Evolutionary conservation across 1,140 invertebrate genomes (phyloP), one percentile per base, ranked within the genome.

Genomic region (Diachasmimorpha longicaudata): DNA sequence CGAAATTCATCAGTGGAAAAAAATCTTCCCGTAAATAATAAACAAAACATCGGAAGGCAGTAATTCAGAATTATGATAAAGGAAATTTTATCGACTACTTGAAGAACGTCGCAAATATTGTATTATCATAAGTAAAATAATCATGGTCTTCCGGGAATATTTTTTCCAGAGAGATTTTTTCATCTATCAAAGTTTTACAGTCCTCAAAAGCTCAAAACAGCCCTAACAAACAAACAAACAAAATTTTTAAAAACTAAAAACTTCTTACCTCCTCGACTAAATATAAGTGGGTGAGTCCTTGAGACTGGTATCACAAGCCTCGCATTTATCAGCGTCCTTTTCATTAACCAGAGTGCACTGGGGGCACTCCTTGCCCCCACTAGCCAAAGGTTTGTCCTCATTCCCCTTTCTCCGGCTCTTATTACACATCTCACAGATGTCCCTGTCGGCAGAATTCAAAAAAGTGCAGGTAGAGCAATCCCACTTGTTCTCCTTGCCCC

Each of bases 341-440:
- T 92, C 91, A 85, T 96, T 96, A n/a, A 95, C 93, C 13, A 95
- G 86, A n/a, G 94, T 96, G 85, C 95, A 96, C 37, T 92, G 88
- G 0, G 92, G 92, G 82, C 95, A 96, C 82, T 95, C 92, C 39
- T 93, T 90, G 0, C 94, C 94, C 0, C 94, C 94, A 37, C 94
- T 93, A 4, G 92, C 92, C 25, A 95, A 88, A 1, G 93, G 93
- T 75, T 91, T 89, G 14, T 90, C 90, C 80, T 93, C 92, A 5
- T 92, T 90, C 0, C 92, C 92, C 21, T 85, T 85, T 19, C 84
- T 83, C 70, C 90, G 90, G 82, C 91, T 92, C 79, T 95, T 95
- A 4, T 92, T 91, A 81, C 95, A 96, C 91, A 95, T 95, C 76
- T 95, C 93, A 84, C 95, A 96, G 36, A 94, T 93, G 5, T 91